Percentiles rank a stretch among this genome's conserved stretches.
Evolutionary conservation across 2,113 vertebrate genomes (phyloP).

Genomic region (Psilopogon haemacephalus): DNA sequence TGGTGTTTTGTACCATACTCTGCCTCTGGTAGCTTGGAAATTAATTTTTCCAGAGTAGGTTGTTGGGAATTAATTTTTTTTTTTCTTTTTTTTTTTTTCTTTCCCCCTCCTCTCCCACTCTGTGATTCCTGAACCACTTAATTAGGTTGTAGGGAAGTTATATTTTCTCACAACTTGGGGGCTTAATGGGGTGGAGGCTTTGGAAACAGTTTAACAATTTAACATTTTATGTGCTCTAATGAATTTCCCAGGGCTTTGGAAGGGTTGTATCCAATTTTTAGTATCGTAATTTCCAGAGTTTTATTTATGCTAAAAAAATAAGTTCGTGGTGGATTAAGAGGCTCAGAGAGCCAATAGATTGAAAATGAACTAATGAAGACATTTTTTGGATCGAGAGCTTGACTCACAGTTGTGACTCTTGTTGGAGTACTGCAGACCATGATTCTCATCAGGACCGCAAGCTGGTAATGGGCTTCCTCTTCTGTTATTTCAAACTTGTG

Average conservation of each 20-base stretch:
- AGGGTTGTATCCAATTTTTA: constrained; percentile 3
- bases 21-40: neutral
- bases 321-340: constrained; percentile 14
- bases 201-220: constrained; percentile 40
- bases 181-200: constrained; percentile 53
- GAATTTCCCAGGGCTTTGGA: constrained; percentile 64
- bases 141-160: constrained; percentile 24
- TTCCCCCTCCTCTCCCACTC: neutral
- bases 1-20: neutral
- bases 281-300: constrained; percentile 41
- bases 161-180: constrained; percentile 48
- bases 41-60: neutral
- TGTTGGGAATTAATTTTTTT: neutral
- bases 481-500: constrained; percentile 46
- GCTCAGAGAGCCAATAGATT: constrained; percentile 29
- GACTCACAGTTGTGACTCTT: neutral
- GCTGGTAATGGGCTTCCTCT: neutral
- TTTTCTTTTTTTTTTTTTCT: neutral
- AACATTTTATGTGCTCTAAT: constrained; percentile 57
- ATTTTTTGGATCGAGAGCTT: neutral
- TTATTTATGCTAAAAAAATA: constrained; percentile 55
- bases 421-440: neutral
- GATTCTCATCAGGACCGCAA: neutral
- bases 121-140: neutral
- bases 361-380: constrained; percentile 25